Evolutionary conservation across 2,888 invertebrate species (phyloP).

Genomic region (Cyclophora punctaria): DNA sequence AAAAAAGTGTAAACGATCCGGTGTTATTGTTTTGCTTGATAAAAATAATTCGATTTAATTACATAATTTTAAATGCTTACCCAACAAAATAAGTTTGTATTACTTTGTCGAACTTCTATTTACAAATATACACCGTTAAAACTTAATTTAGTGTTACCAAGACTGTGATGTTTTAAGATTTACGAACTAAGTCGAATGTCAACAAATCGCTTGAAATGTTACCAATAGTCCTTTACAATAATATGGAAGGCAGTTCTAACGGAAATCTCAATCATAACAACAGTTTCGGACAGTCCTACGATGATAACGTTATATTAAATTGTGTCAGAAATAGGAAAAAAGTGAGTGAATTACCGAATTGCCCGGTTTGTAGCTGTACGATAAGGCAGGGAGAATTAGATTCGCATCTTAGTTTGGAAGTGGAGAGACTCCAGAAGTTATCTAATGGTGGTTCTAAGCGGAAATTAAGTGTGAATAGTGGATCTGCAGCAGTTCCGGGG

Average conservation of each 20-base stretch:
- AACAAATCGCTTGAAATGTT: conserved; percentile 50
- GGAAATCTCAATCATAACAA: conserved; percentile 40
- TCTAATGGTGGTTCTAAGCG: conserved; percentile 48
- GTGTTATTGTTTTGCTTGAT: conserved; percentile 41
- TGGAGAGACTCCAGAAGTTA: conserved; percentile 65
- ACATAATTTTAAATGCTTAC: conserved; percentile 25
- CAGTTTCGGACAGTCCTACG: conserved; percentile 44
- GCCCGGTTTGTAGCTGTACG: conserved; percentile 92
- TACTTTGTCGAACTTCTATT: conserved; percentile 40
- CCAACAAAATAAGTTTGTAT: conserved; percentile 50
- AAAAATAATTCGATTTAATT: conserved; percentile 26
- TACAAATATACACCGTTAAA: conserved; percentile 23
- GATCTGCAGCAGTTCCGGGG: conserved; percentile 39
- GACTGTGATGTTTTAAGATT: conserved; percentile 62
- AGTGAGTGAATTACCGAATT: conserved; percentile 82
- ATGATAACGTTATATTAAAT: conserved; percentile 62
- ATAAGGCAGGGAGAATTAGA: conserved; percentile 89
- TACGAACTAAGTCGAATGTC: conserved; percentile 23
- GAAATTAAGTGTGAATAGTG: conserved; percentile 48
- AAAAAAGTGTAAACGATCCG: conserved; percentile 39
- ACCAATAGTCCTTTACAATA: conserved; percentile 60
- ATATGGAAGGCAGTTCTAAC: conserved; percentile 62
- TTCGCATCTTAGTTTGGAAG: conserved; percentile 85
- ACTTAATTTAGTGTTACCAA: conserved; percentile 30
- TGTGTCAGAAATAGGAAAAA: conserved; percentile 75